Percentiles rank a stretch among this genome's conserved stretches.
Conservation (phyloP, 2,113 vertebrate species). For the Todiramphus chloris region DNA sequence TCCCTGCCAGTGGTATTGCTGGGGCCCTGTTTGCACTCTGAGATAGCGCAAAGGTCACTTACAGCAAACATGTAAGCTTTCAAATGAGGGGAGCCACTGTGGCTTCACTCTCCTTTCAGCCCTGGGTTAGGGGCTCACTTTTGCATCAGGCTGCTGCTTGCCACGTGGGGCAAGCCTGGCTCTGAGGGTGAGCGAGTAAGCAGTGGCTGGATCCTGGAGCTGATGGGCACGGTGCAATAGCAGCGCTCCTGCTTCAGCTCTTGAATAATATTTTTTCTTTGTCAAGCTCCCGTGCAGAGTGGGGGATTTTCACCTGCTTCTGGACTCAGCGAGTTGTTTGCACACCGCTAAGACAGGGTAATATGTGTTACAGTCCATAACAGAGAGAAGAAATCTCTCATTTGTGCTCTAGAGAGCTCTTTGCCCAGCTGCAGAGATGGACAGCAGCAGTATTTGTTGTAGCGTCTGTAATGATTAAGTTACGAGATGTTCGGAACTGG, state of each 20-base stretch:
- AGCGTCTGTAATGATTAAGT: background rate
- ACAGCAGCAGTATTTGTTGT: background rate
- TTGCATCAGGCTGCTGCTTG: background rate
- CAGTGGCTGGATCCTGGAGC: background rate
- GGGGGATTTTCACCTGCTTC: background rate
- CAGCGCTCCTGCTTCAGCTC: background rate
- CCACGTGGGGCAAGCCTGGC: background rate
- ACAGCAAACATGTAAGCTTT: background rate
- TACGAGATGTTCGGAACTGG: background rate
- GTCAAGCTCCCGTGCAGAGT: background rate
- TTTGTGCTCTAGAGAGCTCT: background rate
- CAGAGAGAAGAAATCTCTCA: background rate
- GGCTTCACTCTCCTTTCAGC: background rate
- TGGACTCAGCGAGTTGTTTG: background rate
- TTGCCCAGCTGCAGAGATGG: background rate
- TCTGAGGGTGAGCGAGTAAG: rapidly evolving
- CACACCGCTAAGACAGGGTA: background rate
- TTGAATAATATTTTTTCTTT: background rate
- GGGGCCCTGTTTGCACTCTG: conserved; percentile 35
- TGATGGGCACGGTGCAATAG: background rate
- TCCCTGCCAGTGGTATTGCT: conserved; percentile 37
- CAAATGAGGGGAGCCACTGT: background rate
- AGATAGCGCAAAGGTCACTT: conserved; percentile 12
- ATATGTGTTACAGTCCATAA: background rate
- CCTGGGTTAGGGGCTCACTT: background rate